phyloP scores from a whole-genome alignment of 2,113 vertebrate species.

The Amia ocellicauda region DNA sequence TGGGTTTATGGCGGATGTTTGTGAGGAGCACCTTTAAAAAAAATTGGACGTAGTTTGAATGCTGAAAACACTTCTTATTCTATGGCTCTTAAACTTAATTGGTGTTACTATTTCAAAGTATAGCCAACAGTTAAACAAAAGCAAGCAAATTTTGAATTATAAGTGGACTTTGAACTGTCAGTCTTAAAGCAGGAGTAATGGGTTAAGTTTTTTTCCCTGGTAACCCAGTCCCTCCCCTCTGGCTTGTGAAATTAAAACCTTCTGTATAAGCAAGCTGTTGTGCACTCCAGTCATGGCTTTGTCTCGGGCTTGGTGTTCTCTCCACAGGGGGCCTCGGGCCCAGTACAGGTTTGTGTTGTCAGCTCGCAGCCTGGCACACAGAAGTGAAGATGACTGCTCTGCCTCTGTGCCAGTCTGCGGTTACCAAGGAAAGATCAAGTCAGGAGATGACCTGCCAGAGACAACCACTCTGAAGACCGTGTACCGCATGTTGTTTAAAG shows the following conservation, averaged over 20 bases:
- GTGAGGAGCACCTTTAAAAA: no score
- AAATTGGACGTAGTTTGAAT: no score
- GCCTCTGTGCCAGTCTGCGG: neutral
- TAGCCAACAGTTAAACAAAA: no score
- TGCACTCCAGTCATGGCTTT: slow-evolving; percentile 38
- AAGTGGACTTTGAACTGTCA: no score
- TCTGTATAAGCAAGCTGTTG: slow-evolving; percentile 7
- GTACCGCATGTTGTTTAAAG: slow-evolving; percentile 53
- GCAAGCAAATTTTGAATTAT: no score
- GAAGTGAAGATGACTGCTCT: slow-evolving; percentile 13
- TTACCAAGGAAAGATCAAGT: slow-evolving; percentile 34
- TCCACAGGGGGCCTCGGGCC: slow-evolving; percentile 5
- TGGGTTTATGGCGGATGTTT: no score
- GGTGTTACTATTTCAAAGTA: no score
- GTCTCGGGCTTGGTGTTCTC: slow-evolving; percentile 13
- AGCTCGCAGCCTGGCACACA: neutral
- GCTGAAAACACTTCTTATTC: no score
- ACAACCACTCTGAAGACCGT: slow-evolving; percentile 38
- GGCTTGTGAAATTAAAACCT: slow-evolving; percentile 20
- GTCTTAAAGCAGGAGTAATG: no score
- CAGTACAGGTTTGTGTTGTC: neutral
- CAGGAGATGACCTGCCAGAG: slow-evolving; percentile 44
- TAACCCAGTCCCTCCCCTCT: slow-evolving; percentile 33
- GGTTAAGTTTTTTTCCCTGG: neutral
- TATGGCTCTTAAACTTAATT: no score